Conservation (phyloP, 1,140 invertebrate genomes). For the Octopus sinensis region DNA sequence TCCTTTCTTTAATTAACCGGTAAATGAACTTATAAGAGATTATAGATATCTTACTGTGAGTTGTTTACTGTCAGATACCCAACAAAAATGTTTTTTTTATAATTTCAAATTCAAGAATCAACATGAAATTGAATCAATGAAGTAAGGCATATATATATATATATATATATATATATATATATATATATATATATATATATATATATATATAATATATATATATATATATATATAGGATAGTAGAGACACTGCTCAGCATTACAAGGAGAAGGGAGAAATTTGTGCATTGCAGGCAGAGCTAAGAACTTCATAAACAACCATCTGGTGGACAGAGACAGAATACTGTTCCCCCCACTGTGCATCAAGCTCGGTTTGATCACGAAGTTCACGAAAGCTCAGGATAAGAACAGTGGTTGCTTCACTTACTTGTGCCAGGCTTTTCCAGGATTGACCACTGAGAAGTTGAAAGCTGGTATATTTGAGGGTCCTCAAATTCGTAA, state of each 20-base stretch:
- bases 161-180: too few relatives aligned
- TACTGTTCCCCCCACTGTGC: constrained; percentile 19
- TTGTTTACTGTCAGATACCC: too few relatives aligned
- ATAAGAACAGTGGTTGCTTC: constrained; percentile 26
- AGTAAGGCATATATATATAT: too few relatives aligned
- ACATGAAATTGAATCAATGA: too few relatives aligned
- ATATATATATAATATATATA: too few relatives aligned
- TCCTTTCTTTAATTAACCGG: too few relatives aligned
- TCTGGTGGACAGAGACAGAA: constrained; percentile 16
- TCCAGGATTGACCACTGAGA: constrained; percentile 20
- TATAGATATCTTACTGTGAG: too few relatives aligned
- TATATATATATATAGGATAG: too few relatives aligned
- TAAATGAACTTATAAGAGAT: too few relatives aligned
- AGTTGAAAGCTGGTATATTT: constrained; percentile 25
- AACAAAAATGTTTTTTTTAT: too few relatives aligned
- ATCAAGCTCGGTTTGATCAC: background rate
- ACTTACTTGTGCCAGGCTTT: constrained; percentile 18
- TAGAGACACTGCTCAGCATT: constrained; percentile 27
- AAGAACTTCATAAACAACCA: constrained; percentile 24
- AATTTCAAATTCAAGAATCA: too few relatives aligned
- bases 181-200: too few relatives aligned
- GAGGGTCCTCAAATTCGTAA: constrained; percentile 25
- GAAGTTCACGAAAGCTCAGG: constrained; percentile 20
- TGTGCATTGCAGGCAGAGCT: background rate
- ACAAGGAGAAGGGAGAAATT: constrained; percentile 24